Evolutionary conservation across 2,888 invertebrate genomes (phyloP).

Genomic region (Kuschelorhynchus macadamiae): DNA sequence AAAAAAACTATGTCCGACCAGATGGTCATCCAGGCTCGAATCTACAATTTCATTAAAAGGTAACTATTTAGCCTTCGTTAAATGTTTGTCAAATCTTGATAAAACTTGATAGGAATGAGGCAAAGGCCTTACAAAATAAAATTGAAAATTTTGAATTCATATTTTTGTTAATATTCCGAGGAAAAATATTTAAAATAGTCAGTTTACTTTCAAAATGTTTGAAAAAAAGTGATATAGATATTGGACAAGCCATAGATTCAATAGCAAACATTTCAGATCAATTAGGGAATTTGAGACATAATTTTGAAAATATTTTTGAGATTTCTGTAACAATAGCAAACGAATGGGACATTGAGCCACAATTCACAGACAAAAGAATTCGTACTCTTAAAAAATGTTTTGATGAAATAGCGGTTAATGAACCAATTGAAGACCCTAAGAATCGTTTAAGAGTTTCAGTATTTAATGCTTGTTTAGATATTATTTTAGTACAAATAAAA

Average conservation of each 20-base stretch:
- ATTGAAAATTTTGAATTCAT: conserved; percentile 17
- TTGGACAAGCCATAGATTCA: conserved; percentile 3
- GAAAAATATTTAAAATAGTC: background rate
- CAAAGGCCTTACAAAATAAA: conserved; percentile 7
- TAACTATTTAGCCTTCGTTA: conserved; percentile 1
- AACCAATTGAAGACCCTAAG: conserved; percentile 6
- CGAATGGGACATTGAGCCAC: background rate
- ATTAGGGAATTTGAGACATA: background rate
- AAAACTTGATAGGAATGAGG: conserved; percentile 5
- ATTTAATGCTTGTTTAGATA: background rate
- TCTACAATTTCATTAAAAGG: background rate
- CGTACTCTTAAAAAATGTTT: conserved; percentile 1
- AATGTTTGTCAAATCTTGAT: conserved; percentile 3
- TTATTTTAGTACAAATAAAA: background rate
- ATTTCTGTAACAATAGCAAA: background rate
- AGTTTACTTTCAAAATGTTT: conserved; percentile 6
- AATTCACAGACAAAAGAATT: conserved; percentile 2
- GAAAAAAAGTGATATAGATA: conserved; percentile 3
- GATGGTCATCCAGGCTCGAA: conserved; percentile 9
- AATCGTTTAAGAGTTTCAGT: background rate
- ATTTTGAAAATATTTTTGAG: conserved; percentile 1
- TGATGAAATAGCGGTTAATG: conserved; percentile 8
- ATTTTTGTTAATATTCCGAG: conserved; percentile 4
- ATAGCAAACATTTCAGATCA: background rate
- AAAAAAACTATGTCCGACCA: conserved; percentile 9